phyloP scores from a whole-genome alignment of 2,113 vertebrate species.

The Gymnobelideus leadbeateri region DNA sequence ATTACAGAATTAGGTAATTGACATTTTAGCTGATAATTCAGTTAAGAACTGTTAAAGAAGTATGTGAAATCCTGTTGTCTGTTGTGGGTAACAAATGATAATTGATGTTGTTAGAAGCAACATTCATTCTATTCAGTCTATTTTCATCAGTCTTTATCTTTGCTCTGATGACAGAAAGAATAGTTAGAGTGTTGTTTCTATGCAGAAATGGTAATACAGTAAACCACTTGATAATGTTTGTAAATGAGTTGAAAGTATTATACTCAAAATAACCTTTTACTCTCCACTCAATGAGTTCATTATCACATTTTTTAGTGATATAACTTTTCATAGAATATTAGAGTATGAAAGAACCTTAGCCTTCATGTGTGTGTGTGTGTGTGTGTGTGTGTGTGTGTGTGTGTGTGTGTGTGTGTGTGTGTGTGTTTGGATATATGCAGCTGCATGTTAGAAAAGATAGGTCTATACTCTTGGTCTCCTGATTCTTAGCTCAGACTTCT shows the following conservation, averaged over 20 bases:
- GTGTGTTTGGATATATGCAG: background rate
- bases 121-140: background rate
- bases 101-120: slow-evolving; percentile 10
- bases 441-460: background rate
- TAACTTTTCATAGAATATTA: background rate
- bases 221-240: background rate
- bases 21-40: slow-evolving; percentile 53
- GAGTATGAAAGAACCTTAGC: background rate
- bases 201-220: background rate
- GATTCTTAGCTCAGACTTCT: background rate
- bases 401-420: too few species aligned
- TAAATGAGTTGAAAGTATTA: background rate
- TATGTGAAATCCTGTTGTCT: slow-evolving; percentile 27
- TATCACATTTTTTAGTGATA: background rate
- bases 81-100: slow-evolving; percentile 29
- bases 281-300: background rate
- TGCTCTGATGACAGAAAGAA: slow-evolving; percentile 17
- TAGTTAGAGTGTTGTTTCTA: slow-evolving; percentile 41
- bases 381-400: too few species aligned
- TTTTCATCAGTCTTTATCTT: background rate
- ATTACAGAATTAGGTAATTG: slow-evolving; percentile 31
- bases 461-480: background rate
- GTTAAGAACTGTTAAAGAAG: background rate
- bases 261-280: background rate
- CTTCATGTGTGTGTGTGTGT: background rate